These are phyloP conservation scores for Ceriagrion tenellum DNA, from an alignment of 2,888 invertebrate species.

Conservation along the genomic window DNA sequence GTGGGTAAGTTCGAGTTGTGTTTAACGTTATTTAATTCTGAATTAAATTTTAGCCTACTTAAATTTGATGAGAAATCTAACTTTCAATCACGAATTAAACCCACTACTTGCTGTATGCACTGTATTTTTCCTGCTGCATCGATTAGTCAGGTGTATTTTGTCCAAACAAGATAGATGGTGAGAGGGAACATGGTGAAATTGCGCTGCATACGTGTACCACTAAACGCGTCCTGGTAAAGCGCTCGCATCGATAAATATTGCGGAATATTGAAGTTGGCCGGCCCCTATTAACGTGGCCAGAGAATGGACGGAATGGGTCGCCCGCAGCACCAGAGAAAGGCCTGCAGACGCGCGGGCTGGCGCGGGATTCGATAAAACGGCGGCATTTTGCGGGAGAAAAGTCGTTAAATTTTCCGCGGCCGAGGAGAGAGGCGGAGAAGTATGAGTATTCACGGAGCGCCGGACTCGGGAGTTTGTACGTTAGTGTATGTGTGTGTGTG, in stretches of 20 bases:
- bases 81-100: no score
- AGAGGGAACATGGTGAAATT: neutral
- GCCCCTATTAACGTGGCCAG: neutral
- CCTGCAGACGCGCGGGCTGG: neutral
- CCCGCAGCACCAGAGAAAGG: neutral
- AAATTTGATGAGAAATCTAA: no score
- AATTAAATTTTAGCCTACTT: no score
- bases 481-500: no score
- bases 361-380: neutral
- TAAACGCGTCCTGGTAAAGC: neutral
- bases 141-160: no score
- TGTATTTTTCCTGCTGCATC: no score
- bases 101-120: no score
- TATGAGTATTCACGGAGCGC: no score
- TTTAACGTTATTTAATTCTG: no score
- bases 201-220: neutral
- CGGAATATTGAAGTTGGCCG: neutral
- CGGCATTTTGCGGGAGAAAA: slow-evolving; percentile 29
- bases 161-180: no score
- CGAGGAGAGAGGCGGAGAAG: neutral
- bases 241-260: neutral
- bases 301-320: neutral
- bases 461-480: no score
- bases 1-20: no score
- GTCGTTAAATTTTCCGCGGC: slow-evolving; percentile 34